phyloP scores from a whole-genome alignment of 2,113 vertebrate species.

The Garra rufa region DNA sequence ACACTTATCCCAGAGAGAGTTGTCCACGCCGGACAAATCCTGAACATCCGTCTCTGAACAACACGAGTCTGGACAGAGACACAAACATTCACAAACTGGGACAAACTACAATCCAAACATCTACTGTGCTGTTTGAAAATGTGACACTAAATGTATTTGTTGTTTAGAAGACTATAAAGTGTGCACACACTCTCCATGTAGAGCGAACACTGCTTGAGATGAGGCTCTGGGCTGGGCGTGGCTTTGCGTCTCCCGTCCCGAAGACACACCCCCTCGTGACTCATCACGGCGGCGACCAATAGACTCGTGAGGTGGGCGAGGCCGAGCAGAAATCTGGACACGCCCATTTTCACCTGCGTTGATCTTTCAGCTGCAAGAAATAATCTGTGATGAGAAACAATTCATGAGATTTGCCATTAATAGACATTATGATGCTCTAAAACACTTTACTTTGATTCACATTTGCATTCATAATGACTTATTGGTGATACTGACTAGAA shows the following conservation, averaged over 20 bases:
- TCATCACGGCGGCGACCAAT: constrained; percentile 59
- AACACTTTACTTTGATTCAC: not conserved
- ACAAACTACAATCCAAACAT: not conserved
- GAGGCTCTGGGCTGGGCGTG: constrained; percentile 66
- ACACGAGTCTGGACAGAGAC: constrained; percentile 71
- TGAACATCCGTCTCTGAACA: constrained; percentile 70
- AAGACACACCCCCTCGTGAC: constrained; percentile 71
- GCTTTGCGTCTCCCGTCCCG: constrained; percentile 73
- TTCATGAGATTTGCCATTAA: not conserved
- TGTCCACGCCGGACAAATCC: constrained; percentile 68
- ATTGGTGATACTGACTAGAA: not conserved
- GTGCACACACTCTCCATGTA: constrained; percentile 78
- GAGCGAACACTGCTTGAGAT: constrained; percentile 70
- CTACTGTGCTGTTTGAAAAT: not conserved
- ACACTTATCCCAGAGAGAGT: constrained; percentile 76
- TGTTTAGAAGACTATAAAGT: not conserved
- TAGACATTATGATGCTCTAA: not conserved
- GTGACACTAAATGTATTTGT: not conserved
- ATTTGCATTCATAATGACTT: not conserved
- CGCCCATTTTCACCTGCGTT: constrained; percentile 62
- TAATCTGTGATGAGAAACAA: not conserved
- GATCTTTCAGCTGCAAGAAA: constrained; percentile 44
- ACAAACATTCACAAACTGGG: not conserved
- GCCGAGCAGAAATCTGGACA: constrained; percentile 58
- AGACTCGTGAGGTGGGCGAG: constrained; percentile 53